These are phyloP conservation scores for Heteromyza rotundicornis DNA, from an alignment of 2,888 invertebrate genomes.

Conservation along the genomic window DNA sequence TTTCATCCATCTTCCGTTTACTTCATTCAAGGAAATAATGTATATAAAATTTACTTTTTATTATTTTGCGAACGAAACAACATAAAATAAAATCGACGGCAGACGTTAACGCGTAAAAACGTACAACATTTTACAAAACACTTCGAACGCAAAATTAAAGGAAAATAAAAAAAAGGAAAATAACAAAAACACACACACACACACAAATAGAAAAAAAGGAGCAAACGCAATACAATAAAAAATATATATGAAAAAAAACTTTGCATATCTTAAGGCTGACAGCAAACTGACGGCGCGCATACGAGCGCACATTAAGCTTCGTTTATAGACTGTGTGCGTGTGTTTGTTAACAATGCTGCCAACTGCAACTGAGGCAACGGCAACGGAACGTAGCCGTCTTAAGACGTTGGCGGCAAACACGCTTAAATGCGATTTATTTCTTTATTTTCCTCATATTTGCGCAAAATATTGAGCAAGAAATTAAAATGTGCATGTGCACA, in stretches of 20 bases:
- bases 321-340: background rate
- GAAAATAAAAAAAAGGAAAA: background rate
- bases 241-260: background rate
- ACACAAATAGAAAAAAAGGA: no score
- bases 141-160: background rate
- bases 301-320: background rate
- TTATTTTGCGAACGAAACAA: no score
- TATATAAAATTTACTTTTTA: no score
- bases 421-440: background rate
- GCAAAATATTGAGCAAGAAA: slow-evolving; percentile 2
- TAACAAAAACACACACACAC: no score
- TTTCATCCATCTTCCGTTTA: no score
- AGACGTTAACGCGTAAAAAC: background rate
- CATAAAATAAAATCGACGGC: background rate
- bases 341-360: background rate
- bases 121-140: background rate
- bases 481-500: background rate
- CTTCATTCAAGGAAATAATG: no score
- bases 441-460: background rate
- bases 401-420: background rate
- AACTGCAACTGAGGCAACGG: background rate
- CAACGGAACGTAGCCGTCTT: background rate
- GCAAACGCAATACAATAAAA: background rate
- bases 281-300: slow-evolving; percentile 3
- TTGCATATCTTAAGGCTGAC: background rate